Conservation (phyloP, 2,797 vertebrate species). For the Coregonus ussuriensis region DNA sequence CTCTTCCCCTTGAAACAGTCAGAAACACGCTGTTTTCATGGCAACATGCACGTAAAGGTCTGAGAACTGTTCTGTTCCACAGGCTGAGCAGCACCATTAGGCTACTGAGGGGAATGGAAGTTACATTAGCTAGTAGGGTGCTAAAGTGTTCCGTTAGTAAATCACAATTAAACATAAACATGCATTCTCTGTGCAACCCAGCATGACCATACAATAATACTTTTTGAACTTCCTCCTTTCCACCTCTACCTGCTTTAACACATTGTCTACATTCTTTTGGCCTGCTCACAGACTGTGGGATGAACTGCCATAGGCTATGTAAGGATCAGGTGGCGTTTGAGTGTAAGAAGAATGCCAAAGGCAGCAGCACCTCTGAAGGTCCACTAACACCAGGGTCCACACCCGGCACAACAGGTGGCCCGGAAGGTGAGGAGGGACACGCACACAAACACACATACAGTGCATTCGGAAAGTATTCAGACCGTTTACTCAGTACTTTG, state of each 20-base stretch:
- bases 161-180: background rate
- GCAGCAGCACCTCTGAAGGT: constrained; percentile 70
- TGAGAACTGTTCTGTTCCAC: constrained; percentile 42
- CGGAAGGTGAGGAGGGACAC: constrained; percentile 75
- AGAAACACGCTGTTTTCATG: constrained; percentile 56
- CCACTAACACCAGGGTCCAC: constrained; percentile 71
- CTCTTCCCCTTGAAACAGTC: constrained; percentile 45
- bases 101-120: background rate
- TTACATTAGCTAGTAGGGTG: background rate
- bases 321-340: constrained; percentile 94
- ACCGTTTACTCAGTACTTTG: too few species aligned
- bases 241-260: constrained; percentile 57
- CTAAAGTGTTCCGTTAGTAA: background rate
- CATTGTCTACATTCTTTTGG: constrained; percentile 42
- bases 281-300: constrained; percentile 85
- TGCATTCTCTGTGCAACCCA: constrained; percentile 1
- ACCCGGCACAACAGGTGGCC: constrained; percentile 67
- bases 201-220: background rate
- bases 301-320: constrained; percentile 97
- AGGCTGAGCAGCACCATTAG: constrained; percentile 37
- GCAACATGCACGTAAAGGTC: constrained; percentile 45
- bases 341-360: constrained; percentile 84
- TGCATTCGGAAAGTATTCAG: too few species aligned
- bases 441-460: background rate
- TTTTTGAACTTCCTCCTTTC: background rate